A percentile compares a stretch with the other conserved stretches of the same genome.
phyloP scores from a whole-genome alignment of 2,113 vertebrate genomes.

The Corythornis cristatus region DNA sequence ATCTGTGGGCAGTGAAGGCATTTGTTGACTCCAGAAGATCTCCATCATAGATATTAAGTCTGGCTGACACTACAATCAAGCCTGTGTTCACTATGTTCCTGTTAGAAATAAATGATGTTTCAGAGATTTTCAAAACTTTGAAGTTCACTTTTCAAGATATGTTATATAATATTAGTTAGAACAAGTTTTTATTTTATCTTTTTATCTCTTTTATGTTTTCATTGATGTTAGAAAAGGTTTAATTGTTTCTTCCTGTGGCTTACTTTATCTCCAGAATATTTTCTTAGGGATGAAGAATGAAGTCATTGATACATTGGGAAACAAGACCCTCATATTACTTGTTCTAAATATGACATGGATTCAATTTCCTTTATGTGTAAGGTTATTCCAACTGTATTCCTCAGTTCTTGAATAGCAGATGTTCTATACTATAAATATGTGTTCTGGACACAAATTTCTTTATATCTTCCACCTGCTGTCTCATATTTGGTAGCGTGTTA shows the following conservation, averaged over 20 bases:
- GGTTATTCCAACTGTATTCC: not conserved
- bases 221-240: not conserved
- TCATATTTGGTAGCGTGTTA: not conserved
- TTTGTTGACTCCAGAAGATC: not conserved
- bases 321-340: not conserved
- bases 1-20: not conserved
- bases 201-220: not conserved
- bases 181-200: not conserved
- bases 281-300: not conserved
- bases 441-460: not conserved
- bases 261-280: not conserved
- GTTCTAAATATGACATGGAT: not conserved
- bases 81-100: not conserved
- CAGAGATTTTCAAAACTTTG: not conserved
- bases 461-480: not conserved
- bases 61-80: not conserved
- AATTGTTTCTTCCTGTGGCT: not conserved
- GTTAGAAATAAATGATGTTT: not conserved
- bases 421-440: not conserved
- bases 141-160: not conserved
- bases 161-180: not conserved
- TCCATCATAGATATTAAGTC: not conserved
- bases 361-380: not conserved
- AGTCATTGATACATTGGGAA: not conserved
- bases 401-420: not conserved